These are phyloP conservation scores for Silurus meridionalis DNA, from an alignment of 2,113 vertebrate species.

Conservation along the genomic window DNA sequence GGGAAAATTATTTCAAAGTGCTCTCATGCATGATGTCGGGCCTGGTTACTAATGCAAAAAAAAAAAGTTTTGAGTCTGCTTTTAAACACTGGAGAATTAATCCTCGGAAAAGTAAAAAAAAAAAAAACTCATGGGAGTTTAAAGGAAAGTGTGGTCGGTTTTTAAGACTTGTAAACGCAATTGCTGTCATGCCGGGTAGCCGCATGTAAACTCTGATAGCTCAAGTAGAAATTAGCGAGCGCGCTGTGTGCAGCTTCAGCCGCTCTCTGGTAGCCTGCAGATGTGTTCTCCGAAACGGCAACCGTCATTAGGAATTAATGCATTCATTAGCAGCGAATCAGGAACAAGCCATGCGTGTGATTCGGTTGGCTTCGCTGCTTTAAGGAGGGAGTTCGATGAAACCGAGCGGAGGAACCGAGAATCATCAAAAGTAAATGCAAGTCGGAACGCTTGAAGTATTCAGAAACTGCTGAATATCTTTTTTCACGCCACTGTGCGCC, in stretches of 20 bases:
- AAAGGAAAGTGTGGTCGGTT: neutral
- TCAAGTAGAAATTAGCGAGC: neutral
- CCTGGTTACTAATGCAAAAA: neutral
- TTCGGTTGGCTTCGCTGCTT: neutral
- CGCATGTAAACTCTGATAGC: no score
- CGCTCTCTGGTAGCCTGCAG: neutral
- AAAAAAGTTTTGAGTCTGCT: neutral
- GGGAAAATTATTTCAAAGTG: neutral
- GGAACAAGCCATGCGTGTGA: constrained; percentile 3
- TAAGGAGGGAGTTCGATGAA: neutral
- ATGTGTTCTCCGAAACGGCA: neutral
- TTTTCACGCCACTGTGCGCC: no score
- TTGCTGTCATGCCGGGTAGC: neutral
- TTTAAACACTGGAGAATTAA: neutral
- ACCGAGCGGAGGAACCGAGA: neutral
- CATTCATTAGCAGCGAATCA: constrained; percentile 9
- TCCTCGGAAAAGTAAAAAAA: neutral
- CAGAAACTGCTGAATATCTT: neutral
- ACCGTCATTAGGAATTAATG: constrained; percentile 15
- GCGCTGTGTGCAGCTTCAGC: neutral
- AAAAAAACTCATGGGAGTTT: neutral
- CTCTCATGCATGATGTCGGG: neutral
- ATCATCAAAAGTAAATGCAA: neutral
- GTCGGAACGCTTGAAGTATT: neutral
- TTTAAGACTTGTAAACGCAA: neutral